A percentile compares a stretch with the other conserved stretches of the same genome.
Conservation (phyloP, 2,113 vertebrate species). For the Ptychochromis oligacanthus region DNA sequence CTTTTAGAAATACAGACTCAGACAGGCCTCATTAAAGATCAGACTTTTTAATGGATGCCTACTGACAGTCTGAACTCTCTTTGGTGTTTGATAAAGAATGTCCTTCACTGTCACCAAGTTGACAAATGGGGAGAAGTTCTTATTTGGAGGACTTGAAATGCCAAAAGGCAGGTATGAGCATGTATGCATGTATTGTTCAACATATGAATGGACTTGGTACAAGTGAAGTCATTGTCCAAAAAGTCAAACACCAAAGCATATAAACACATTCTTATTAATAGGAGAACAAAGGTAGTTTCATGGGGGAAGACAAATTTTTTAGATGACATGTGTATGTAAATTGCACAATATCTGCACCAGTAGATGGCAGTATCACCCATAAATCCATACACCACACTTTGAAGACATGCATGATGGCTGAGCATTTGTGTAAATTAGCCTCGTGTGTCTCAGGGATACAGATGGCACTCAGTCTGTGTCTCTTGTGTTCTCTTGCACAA, state of each 20-base stretch:
- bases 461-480: conserved; percentile 64
- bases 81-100: conserved; percentile 69
- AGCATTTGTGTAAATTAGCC: conserved; percentile 61
- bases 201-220: neutral
- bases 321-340: conserved; percentile 35
- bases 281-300: conserved; percentile 4
- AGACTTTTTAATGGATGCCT: conserved; percentile 61
- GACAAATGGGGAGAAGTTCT: conserved; percentile 58
- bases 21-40: conserved; percentile 70
- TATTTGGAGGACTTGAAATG: conserved; percentile 45
- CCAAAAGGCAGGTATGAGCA: conserved; percentile 43
- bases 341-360: conserved; percentile 45
- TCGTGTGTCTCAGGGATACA: conserved; percentile 58
- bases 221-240: neutral
- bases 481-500: conserved; percentile 41
- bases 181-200: conserved; percentile 14
- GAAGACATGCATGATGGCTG: conserved; percentile 33
- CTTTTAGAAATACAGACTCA: conserved; percentile 40
- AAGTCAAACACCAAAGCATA: conserved; percentile 8
- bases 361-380: conserved; percentile 72
- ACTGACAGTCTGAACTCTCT: conserved; percentile 65
- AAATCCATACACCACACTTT: neutral
- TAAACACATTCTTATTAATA: neutral
- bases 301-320: neutral
- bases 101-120: conserved; percentile 70